phyloP scores from a whole-genome alignment of 1,140 invertebrate genomes.

The Diachasmimorpha longicaudata region DNA sequence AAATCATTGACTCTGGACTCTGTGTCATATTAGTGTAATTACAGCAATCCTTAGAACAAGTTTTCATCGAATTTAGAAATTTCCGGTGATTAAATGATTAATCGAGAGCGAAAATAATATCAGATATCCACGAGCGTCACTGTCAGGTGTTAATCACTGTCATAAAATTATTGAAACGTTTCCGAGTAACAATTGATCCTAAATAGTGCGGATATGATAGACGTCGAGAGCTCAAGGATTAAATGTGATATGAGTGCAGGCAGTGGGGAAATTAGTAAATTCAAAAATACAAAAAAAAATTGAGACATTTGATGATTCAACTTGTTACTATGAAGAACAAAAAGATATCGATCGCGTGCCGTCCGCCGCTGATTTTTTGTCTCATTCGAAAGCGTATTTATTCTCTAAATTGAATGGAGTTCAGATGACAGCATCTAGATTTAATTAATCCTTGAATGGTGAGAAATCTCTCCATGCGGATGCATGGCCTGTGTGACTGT shows the following conservation, averaged over 20 bases:
- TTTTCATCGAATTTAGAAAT: neutral
- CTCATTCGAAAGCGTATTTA: neutral
- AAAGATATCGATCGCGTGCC: neutral
- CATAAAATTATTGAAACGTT: neutral
- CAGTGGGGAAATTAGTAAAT: neutral
- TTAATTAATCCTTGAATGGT: neutral
- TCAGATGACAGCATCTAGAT: neutral
- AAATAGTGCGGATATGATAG: neutral
- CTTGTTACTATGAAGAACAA: neutral
- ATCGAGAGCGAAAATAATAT: neutral
- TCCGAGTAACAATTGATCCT: neutral
- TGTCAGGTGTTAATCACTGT: neutral
- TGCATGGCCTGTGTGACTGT: neutral
- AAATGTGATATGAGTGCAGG: slow-evolving; percentile 11
- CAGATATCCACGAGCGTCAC: neutral
- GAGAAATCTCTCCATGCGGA: neutral
- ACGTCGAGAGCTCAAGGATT: slow-evolving; percentile 20
- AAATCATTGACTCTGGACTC: neutral
- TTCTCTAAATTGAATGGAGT: neutral
- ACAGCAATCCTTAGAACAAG: neutral
- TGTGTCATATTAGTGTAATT: neutral
- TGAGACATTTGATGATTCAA: too few relatives aligned
- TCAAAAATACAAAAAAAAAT: neutral
- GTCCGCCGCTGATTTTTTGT: slow-evolving; percentile 2
- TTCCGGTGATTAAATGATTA: neutral